A percentile compares a stretch with the other conserved stretches of the same genome.
Conservation (phyloP, 2,113 vertebrate species). For the Delphinapterus leucas region DNA sequence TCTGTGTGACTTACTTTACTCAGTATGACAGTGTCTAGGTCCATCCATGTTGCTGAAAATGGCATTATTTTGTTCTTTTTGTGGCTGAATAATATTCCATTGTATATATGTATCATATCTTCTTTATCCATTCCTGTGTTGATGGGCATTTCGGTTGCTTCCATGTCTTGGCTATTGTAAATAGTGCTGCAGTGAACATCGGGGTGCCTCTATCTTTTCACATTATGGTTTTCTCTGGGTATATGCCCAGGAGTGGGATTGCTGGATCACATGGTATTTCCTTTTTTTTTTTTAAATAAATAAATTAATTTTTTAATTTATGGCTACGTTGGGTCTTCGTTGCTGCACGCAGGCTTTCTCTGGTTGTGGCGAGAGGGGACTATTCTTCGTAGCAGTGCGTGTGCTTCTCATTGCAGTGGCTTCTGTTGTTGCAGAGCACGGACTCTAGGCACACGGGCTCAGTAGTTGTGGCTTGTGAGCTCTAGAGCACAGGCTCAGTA, state of each 20-base stretch:
- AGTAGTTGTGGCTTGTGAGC: no score
- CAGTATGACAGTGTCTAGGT: not conserved
- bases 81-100: not conserved
- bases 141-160: not conserved
- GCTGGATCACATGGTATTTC: not conserved
- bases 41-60: not conserved
- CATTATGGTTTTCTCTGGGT: not conserved
- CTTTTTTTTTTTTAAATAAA: no score
- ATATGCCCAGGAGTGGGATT: not conserved
- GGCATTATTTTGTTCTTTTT: not conserved
- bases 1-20: not conserved
- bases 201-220: not conserved
- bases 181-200: not conserved
- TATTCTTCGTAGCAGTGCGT: accelerated
- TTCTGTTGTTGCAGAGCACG: no score
- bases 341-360: no score
- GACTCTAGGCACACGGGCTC: no score
- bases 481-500: no score
- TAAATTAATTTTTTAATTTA: no score
- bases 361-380: no score
- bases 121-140: not conserved
- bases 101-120: not conserved
- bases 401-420: no score
- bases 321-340: no score
- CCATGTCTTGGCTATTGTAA: not conserved